Evolutionary conservation across 1,140 invertebrate genomes (phyloP).

Genomic region (Amphibalanus amphitrite): DNA sequence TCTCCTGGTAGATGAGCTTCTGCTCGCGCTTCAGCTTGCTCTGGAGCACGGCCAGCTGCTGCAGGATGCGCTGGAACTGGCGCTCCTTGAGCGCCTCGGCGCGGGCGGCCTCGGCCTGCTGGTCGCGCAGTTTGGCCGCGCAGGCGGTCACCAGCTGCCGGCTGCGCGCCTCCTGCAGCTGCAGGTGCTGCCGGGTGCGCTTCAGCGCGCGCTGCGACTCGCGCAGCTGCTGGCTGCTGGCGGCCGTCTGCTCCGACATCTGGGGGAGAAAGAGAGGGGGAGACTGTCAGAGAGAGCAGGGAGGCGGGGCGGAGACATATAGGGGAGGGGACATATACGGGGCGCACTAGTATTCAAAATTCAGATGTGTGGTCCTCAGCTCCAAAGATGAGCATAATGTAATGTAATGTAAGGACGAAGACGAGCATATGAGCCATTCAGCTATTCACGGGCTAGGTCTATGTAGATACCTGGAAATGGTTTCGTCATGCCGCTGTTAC

Average conservation of each 20-base stretch:
- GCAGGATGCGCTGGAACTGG: slow-evolving; percentile 1
- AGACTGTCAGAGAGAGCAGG: too few species aligned
- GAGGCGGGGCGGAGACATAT: too few species aligned
- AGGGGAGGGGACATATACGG: too few species aligned
- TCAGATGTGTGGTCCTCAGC: too few species aligned
- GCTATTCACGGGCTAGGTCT: too few species aligned
- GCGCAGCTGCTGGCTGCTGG: background rate
- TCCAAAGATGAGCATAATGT: too few species aligned
- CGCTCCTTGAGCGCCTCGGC: background rate
- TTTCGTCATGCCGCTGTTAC: too few species aligned
- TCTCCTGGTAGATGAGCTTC: background rate
- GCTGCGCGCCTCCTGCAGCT: background rate
- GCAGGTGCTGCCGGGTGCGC: background rate
- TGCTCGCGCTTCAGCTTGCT: slow-evolving; percentile 4
- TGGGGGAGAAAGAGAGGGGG: background rate
- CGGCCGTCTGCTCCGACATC: background rate
- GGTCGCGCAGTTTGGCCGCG: background rate
- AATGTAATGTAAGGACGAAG: too few species aligned
- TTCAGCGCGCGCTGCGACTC: background rate
- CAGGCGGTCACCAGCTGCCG: slow-evolving; percentile 4
- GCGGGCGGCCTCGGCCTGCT: background rate
- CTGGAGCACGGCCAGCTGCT: slow-evolving; percentile 4
- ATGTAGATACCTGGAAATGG: too few species aligned
- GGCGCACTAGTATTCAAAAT: too few species aligned
- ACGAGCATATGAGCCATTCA: too few species aligned